Evolutionary conservation across 2,888 invertebrate species (phyloP), one percentile per base, ranked within the genome.

Genomic region (Zhengitettix transpicula): DNA sequence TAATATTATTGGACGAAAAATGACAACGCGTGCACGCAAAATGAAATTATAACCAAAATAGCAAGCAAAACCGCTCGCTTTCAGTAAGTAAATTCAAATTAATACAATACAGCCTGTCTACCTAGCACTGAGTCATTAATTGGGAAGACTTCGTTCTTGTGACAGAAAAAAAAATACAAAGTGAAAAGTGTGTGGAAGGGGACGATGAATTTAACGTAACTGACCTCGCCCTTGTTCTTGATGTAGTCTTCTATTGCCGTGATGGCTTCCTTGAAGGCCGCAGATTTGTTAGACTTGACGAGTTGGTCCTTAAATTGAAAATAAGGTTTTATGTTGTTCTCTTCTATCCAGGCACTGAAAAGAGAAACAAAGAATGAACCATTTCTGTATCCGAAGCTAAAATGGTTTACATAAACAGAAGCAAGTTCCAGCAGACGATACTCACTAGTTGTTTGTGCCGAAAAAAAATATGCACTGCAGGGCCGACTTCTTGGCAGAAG

Each of bases 391-490:
- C 47, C 2, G 47, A 5, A 2, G 12, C 47, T 14, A 7, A 14
- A 12, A 47, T 47, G 12, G 10, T 47, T 47, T 47, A 54, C 64
- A 40, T 28, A 63, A n/a, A 55, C 44, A 56, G 44, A 53, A 52
- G 52, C 15, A 54, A 28, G 28, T 5, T 28, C 28, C 28, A 28
- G 28, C 7, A 28, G 28, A 5, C 28, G 9, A 52, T 60, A 86
- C 94, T 91, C 80, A 94, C 94, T 89, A 93, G 73, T 95, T 93
- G 68, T 91, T 87, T n/a, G 89, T 84, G 60, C 95, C 95, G 75
- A 92, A 95, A 78, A 95, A 96, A 75, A 85, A 94, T 65, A 96
- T 89, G 76, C 92, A 94, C 70, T 87, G 87, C 56, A 82, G 72
- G 62, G 83, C 81, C 60, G 78, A 79, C 66, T 87, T 85, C 71